Evolutionary conservation across 2,797 vertebrate species (phyloP), one percentile per base, ranked within the genome.

Genomic region (Danio kyathit): DNA sequence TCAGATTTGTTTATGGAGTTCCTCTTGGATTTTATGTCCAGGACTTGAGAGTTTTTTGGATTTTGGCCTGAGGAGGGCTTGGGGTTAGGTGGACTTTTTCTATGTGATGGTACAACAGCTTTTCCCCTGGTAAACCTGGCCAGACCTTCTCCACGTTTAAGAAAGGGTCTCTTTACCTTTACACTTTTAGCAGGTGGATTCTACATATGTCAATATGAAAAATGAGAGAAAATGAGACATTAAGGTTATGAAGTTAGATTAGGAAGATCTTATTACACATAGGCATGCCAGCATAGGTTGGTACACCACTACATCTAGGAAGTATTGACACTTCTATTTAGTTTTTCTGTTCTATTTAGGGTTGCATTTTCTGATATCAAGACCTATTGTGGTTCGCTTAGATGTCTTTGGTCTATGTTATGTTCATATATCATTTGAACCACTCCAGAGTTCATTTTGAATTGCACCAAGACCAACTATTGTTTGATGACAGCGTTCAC

Each of bases 131-230:
- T 93, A 86, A 97, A 98, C 73, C 98, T 95, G 49, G 89, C 91
- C 87, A 99, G 94, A 56, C 97, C 98, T 86, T 97, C 93, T 29
- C 98, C 96, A 85, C 95, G 93, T 88, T 93, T 97, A 84, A 99
- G 92, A 84, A 99, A 99, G 5, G 95, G 90, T 51, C 91, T 94
- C 88, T 96, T 99, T 49, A 72, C 81, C 19, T 56, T 86, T 0
- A 40, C 74, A 1, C 75, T 67, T 41, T 84, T 82, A n/a, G 61
- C 43, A 69, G 74, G 82, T 38, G 49, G 21, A n/a, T 11, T 74
- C 86, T 86, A 74, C n/a, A 85, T 29, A 38, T 44, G 4, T 16
- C 1, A 61, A 56, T 2, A 51, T 63, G 8, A 73, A 54, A 57
- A 57, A 21, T 64, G 12, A 74, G 5, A 76, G 40, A 52, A 19